phyloP scores from a whole-genome alignment of 2,113 vertebrate species.

The Budorcas taxicolor region DNA sequence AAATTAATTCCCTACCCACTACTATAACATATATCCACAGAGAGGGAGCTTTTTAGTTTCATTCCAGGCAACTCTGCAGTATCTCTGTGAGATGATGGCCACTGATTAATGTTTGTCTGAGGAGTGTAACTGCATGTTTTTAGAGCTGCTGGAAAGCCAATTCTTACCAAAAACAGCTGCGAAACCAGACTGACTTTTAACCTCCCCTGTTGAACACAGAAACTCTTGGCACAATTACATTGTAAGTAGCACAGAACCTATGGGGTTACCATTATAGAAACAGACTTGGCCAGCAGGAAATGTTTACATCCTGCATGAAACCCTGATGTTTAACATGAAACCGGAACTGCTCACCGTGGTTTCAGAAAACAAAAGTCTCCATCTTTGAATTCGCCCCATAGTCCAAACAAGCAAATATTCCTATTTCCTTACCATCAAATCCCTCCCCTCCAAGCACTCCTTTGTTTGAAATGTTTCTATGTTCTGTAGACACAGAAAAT shows the following conservation, averaged over 20 bases:
- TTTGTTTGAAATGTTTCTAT: conserved; percentile 26
- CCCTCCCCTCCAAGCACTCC: background rate
- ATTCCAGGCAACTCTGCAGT: background rate
- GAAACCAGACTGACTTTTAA: conserved; percentile 79
- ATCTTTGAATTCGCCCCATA: conserved; percentile 38
- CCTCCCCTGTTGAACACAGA: conserved; percentile 74
- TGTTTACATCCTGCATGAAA: conserved; percentile 75
- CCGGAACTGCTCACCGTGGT: conserved; percentile 15
- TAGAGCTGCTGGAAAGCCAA: conserved; percentile 67
- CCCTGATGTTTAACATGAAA: conserved; percentile 66
- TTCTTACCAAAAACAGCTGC: conserved; percentile 78
- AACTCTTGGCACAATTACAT: conserved; percentile 75
- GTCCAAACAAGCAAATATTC: conserved; percentile 49
- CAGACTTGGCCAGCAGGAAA: conserved; percentile 78
- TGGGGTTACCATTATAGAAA: conserved; percentile 76
- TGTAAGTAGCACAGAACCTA: conserved; percentile 70
- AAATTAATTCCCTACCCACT: background rate
- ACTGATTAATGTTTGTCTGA: conserved; percentile 69
- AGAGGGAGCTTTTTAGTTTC: background rate
- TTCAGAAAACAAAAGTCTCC: conserved; percentile 56
- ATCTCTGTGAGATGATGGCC: conserved; percentile 26
- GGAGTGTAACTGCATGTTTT: conserved; percentile 45
- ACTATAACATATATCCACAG: background rate
- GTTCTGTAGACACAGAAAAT: conserved; percentile 26
- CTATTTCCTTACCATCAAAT: conserved; percentile 28